A percentile compares a stretch with the other conserved stretches of the same genome.
Evolutionary conservation across 1,140 invertebrate genomes (phyloP).

Genomic region (Danaus melanippus): DNA sequence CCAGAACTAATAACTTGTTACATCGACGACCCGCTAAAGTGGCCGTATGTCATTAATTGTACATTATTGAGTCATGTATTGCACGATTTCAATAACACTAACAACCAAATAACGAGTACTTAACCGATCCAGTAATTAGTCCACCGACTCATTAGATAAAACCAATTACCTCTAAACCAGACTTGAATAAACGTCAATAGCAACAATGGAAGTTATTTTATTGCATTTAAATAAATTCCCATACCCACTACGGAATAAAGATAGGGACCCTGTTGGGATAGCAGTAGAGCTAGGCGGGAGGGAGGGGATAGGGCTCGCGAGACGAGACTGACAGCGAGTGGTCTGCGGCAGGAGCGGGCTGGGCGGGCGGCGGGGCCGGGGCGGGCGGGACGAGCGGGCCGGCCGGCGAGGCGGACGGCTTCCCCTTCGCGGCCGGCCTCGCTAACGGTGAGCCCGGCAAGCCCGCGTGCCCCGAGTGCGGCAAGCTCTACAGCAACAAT

Average conservation of each 20-base stretch:
- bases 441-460: conserved; percentile 56
- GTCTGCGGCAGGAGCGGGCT: conserved; percentile 62
- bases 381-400: conserved; percentile 39
- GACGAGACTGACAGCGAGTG: conserved; percentile 55
- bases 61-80: conserved; percentile 55
- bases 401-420: conserved; percentile 37
- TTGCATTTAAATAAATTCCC: no score
- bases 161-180: conserved; percentile 9
- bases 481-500: conserved; percentile 77
- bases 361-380: conserved; percentile 34
- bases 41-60: conserved; percentile 45
- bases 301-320: conserved; percentile 26
- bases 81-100: conserved; percentile 52
- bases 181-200: conserved; percentile 19
- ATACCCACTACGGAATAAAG: no score
- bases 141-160: conserved; percentile 21
- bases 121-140: conserved; percentile 35
- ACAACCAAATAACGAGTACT: conserved; percentile 47
- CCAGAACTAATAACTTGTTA: conserved; percentile 30
- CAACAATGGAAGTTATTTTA: conserved; percentile 45
- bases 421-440: conserved; percentile 31
- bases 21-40: conserved; percentile 30
- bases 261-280: no score
- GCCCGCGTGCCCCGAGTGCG: conserved; percentile 78
- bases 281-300: conserved; percentile 9